Evolutionary conservation across 2,888 invertebrate genomes (phyloP), one percentile per base, ranked within the genome.

Genomic region (Pardosa pseudoannulata): DNA sequence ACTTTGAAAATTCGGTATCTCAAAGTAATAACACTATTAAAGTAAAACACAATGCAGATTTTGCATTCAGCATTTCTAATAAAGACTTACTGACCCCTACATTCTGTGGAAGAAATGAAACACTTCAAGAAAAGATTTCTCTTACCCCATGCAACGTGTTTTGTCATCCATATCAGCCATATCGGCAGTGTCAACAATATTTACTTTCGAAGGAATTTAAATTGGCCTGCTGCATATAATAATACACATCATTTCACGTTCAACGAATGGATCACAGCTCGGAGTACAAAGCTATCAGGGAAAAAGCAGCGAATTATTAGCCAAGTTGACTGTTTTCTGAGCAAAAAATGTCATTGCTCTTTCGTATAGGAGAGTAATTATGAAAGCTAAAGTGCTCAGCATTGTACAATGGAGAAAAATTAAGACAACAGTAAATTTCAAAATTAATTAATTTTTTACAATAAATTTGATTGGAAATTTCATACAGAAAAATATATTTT

Each of bases 341-440:
- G 9, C 2, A 16, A 46, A 56, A 56, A 56, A 56, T 56, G 56
- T 23, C 56, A 56, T 56, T 56, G 56, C 19, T 56, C 56, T 56
- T 56, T 56, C 23, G 23, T 23, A 16, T 46, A 16, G 56, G 23
- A 2, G 1, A 23, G 3, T 56, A 56, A 56, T 56, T 56, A 56
- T 46, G 9, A 46, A 46, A 16, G 5, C 2, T 16, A 46, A 46
- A 46, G 1, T 46, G 46, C 46, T 16, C 46, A 46, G 2, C 46
- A 16, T 16, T 46, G n/a, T n/a, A n/a, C n/a, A n/a, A n/a, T n/a
- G n/a, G n/a, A n/a, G n/a, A n/a, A n/a, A n/a, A n/a, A n/a, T n/a
- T n/a, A n/a, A n/a, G n/a, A n/a, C n/a, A n/a, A n/a, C n/a, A n/a
- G n/a, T n/a, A n/a, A n/a, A n/a, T n/a, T n/a, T n/a, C n/a, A n/a